Base-by-base conservation (phyloP, 1,140 invertebrate species). In the Drosophila ironensis region DNA sequence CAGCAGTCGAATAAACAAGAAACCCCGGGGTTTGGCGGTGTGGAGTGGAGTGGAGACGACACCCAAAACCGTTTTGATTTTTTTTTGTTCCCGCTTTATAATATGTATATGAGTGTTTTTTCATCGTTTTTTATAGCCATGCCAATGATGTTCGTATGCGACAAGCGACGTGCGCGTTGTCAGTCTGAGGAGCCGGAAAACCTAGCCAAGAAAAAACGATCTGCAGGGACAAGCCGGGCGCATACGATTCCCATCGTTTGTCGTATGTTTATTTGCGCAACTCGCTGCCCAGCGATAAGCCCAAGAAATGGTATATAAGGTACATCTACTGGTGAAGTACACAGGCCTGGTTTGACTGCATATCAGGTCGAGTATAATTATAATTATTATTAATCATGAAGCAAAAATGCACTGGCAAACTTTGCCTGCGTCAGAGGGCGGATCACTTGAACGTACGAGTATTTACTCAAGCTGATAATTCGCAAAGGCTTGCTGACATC, bases 351-450 rank as follows among this genome's bases (percentile, higher is more conserved):
- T 64, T 64, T 44, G 63, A 64, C 46, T 66, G 60, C 28, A 57
- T 41, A 54, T 53, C 40, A 42, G 17, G 24, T 20, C 22, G 25
- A 40, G 30, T 60, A 68, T 69, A 56, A 48, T 57, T 54, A 40
- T 41, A 63, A 68, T 69, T 68, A 48, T 57, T 54, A 69, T 69
- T 69, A 69, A 57, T 69, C 66, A 69, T 42, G 28, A 69, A 33
- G 28, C 42, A 68, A 69, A 47, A 68, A 46, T 68, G 42, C 35
- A 61, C 61, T 61, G 14, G 30, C 54, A 46, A 61, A 63, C 40
- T 61, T 46, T 47, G 57, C 33, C 40, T 61, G 59, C 59, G 56
- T 61, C 57, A 63, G 52, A 59, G 37, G 8, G 0, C 17, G 35
- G 27, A 16, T 19, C 41, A 60, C 27, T 28, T 4, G 30, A 12